Conservation (phyloP, 2,888 invertebrate species). For the Deladenus siricidicola region DNA sequence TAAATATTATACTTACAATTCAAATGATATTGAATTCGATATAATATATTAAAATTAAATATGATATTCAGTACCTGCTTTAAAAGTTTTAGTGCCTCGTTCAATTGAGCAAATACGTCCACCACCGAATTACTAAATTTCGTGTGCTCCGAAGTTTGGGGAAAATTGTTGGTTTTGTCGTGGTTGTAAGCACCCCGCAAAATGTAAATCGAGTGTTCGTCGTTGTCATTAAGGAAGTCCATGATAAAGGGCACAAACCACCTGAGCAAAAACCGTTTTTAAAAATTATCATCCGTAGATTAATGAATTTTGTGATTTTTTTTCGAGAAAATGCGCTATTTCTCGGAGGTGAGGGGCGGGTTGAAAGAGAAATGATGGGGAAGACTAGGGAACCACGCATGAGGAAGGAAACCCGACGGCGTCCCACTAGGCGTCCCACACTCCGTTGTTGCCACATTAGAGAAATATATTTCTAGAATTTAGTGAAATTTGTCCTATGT, state of each 20-base stretch:
- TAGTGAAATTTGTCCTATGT: too few species aligned
- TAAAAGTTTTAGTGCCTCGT: conserved; percentile 98
- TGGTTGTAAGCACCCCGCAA: conserved; percentile 95
- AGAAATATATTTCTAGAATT: too few species aligned
- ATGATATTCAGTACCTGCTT: conserved; percentile 33
- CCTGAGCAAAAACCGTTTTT: conserved; percentile 86
- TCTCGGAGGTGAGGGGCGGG: too few species aligned
- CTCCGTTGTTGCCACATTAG: too few species aligned
- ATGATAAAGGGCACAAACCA: conserved; percentile 99
- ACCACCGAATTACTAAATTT: conserved; percentile 98
- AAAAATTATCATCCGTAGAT: too few species aligned
- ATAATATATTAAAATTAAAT: neutral
- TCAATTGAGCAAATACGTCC: conserved; percentile 97
- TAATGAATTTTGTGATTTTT: too few species aligned
- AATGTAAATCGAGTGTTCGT: conserved; percentile 95
- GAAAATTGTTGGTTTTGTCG: conserved; percentile 74
- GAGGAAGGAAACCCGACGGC: too few species aligned
- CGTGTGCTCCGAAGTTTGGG: conserved; percentile 95
- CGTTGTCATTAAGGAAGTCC: conserved; percentile 99
- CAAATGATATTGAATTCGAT: neutral
- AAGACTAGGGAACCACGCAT: too few species aligned
- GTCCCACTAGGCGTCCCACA: too few species aligned
- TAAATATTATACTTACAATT: neutral
- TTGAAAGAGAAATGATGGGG: too few species aligned
- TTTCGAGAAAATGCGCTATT: too few species aligned